Conservation (phyloP, 92 coral and sea anemone species). For the Umimayanthus kanabou region DNA sequence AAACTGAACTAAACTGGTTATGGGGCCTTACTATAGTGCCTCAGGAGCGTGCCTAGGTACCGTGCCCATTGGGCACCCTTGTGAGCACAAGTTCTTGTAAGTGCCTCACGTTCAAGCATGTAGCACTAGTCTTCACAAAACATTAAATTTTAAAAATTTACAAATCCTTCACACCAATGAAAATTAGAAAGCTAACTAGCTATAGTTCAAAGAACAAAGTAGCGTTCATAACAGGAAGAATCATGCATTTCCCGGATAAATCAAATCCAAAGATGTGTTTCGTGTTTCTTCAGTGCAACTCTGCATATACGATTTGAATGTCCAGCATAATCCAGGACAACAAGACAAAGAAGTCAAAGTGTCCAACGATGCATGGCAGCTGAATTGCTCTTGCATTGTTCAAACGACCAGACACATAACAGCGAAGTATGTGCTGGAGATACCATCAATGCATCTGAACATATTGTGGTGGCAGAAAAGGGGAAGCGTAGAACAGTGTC, state of each 20-base stretch:
- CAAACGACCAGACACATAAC: constrained; percentile 21
- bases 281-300: not conserved
- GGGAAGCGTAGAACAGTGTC: not conserved
- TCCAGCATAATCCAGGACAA: constrained; percentile 57
- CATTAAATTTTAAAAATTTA: no score
- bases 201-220: not conserved
- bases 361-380: constrained; percentile 56
- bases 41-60: no score
- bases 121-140: no score
- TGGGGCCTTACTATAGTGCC: no score
- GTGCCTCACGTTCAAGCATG: no score
- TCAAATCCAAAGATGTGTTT: not conserved
- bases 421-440: constrained; percentile 53
- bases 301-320: not conserved
- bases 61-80: no score
- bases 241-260: not conserved
- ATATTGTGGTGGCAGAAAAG: not conserved
- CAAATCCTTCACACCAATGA: not conserved
- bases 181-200: no score
- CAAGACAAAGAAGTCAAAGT: constrained; percentile 21
- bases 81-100: no score
- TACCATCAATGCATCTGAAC: constrained; percentile 51
- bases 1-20: no score
- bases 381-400: constrained; percentile 36
- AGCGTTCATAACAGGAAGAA: not conserved